A percentile compares a stretch with the other conserved stretches of the same genome.
Conservation (phyloP, 2,888 invertebrate species). For the Torymus tubicola region DNA sequence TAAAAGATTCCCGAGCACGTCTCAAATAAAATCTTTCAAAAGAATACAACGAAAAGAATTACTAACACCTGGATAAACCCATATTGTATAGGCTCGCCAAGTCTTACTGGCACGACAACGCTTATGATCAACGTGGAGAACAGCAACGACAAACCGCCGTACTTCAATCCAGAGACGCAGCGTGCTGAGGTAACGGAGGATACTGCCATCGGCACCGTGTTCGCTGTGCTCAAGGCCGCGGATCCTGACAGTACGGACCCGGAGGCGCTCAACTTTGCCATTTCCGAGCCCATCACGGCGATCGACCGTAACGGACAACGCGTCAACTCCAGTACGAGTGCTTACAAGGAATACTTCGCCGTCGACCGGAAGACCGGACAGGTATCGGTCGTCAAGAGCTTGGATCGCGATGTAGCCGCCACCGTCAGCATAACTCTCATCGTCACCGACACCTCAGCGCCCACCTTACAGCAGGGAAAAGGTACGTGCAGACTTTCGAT, state of each 20-base stretch:
- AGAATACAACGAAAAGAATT: too few relatives aligned
- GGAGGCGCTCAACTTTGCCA: conserved; percentile 82
- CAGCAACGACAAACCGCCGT: conserved; percentile 92
- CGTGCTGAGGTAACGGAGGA: conserved; percentile 89
- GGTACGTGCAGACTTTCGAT: conserved; percentile 76
- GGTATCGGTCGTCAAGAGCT: conserved; percentile 81
- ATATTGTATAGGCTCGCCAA: conserved; percentile 82
- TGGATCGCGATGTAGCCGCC: conserved; percentile 84
- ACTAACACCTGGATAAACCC: too few relatives aligned
- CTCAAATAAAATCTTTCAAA: too few relatives aligned
- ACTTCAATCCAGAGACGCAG: conserved; percentile 87
- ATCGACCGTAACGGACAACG: conserved; percentile 90
- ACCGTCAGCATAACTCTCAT: conserved; percentile 87
- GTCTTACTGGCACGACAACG: conserved; percentile 88
- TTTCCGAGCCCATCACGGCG: conserved; percentile 85
- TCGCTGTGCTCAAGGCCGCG: conserved; percentile 85
- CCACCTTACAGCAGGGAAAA: conserved; percentile 85
- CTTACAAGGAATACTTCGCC: conserved; percentile 81
- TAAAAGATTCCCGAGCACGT: conserved; percentile 62
- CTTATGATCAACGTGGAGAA: conserved; percentile 88
- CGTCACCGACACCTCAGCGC: conserved; percentile 89
- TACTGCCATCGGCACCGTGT: conserved; percentile 83
- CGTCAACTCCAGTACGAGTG: conserved; percentile 75
- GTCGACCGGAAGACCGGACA: conserved; percentile 81
- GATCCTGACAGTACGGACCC: conserved; percentile 88